Evolutionary conservation across 2,888 invertebrate species (phyloP).

Genomic region (Lissonota sp.): DNA sequence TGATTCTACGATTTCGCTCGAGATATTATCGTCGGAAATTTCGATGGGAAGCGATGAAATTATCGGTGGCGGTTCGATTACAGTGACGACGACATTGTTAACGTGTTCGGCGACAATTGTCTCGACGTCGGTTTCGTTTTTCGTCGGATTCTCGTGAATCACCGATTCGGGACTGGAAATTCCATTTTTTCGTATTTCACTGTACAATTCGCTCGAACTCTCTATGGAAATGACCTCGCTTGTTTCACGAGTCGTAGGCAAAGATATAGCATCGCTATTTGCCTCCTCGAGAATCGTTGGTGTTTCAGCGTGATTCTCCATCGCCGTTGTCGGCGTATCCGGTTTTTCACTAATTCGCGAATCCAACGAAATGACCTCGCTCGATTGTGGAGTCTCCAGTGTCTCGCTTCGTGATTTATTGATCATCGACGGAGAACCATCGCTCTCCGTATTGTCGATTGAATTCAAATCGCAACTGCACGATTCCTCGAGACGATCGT

Average conservation of each 20-base stretch:
- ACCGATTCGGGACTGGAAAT: constrained; percentile 72
- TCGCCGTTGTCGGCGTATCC: constrained; percentile 75
- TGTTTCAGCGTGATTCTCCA: constrained; percentile 75
- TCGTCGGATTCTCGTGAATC: constrained; percentile 63
- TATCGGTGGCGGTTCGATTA: constrained; percentile 77
- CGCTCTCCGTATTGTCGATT: constrained; percentile 82
- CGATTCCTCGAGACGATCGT: constrained; percentile 81
- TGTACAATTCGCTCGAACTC: constrained; percentile 86
- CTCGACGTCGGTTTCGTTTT: constrained; percentile 61
- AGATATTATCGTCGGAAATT: not conserved
- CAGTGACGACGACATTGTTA: constrained; percentile 82
- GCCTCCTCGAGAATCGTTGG: constrained; percentile 79
- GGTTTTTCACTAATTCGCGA: constrained; percentile 84
- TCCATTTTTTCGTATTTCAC: constrained; percentile 88
- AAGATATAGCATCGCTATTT: constrained; percentile 76
- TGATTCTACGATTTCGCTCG: not conserved
- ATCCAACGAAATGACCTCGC: constrained; percentile 85
- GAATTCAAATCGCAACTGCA: constrained; percentile 84
- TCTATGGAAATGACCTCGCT: constrained; percentile 85
- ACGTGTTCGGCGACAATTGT: constrained; percentile 49
- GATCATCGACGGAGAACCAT: constrained; percentile 85
- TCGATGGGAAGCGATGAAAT: constrained; percentile 27
- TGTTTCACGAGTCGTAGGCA: constrained; percentile 80
- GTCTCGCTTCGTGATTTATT: constrained; percentile 82
- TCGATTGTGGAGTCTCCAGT: constrained; percentile 76